Percentiles rank a stretch among this genome's conserved stretches.
These are phyloP conservation scores for Oryzias javanicus DNA, from an alignment of 2,113 vertebrate genomes.

Conservation along the genomic window DNA sequence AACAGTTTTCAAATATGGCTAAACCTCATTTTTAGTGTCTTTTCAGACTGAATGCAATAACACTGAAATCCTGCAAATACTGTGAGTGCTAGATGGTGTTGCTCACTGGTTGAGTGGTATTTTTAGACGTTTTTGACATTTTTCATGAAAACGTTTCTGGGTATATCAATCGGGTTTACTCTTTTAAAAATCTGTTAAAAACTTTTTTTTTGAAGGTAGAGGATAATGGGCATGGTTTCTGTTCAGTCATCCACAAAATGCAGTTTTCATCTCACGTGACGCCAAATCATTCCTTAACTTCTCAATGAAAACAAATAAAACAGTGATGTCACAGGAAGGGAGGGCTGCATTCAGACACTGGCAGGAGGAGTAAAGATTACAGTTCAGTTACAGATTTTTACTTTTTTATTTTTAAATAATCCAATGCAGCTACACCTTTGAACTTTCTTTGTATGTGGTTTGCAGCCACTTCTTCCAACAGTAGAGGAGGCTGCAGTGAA, in stretches of 20 bases:
- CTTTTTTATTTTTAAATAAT: too few relatives aligned
- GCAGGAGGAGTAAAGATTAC: not conserved
- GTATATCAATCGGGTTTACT: too few relatives aligned
- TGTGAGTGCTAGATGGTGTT: conserved; percentile 42
- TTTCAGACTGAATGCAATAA: conserved; percentile 47
- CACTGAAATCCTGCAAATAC: conserved; percentile 23
- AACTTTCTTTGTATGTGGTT: conserved; percentile 24
- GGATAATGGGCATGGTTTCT: conserved; percentile 4
- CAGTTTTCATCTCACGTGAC: conserved; percentile 13
- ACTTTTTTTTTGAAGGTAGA: conserved; percentile 7
- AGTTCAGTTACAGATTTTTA: too few relatives aligned
- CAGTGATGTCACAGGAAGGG: conserved; percentile 13
- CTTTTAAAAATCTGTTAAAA: conserved; percentile 8
- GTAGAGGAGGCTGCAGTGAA: conserved; percentile 20
- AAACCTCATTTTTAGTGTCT: conserved; percentile 2
- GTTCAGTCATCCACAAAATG: not conserved
- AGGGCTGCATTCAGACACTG: conserved; percentile 15
- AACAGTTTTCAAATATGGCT: not conserved
- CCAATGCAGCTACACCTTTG: conserved; percentile 38
- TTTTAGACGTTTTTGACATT: conserved; percentile 30
- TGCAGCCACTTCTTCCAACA: conserved; percentile 62
- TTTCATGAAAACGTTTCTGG: too few relatives aligned
- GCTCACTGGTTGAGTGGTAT: conserved; percentile 77
- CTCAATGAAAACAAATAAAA: conserved; percentile 25
- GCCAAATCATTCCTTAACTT: conserved; percentile 60